Evolutionary conservation across 2,888 invertebrate species (phyloP), one percentile per base, ranked within the genome.

Genomic region (Eupithecia tripunctaria): DNA sequence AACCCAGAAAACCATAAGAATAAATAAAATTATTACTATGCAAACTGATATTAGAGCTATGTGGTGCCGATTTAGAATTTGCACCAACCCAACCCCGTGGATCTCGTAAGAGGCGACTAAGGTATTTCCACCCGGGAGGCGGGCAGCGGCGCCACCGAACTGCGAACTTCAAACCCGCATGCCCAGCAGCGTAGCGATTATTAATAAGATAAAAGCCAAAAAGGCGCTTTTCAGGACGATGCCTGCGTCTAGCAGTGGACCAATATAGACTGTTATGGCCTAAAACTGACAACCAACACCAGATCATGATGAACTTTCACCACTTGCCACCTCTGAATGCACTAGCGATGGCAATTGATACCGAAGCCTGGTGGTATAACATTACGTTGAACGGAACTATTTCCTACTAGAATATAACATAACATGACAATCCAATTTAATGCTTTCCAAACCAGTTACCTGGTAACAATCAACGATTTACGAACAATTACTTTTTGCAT

Each of bases 401-500:
- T 67, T 74, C 21, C 4, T 14, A 25, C 65, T 80, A 79, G 77
- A 76, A 68, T 82, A 80, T 82, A 82, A 78, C 79, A 81, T 80
- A 80, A 76, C 74, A 75, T 72, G 78, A 76, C 78, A 82, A 81
- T 84, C 81, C 79, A 83, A 87, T 85, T 85, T 87, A 80, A 87
- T 86, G 86, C 84, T 87, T 85, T 87, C 84, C 72, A 86, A 85
- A 81, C 77, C 75, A 80, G 81, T 84, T 84, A 85, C 81, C 76
- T 79, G 75, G 75, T 84, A 79, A 80, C 84, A 84, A 86, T 88
- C 85, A 86, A 82, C 78, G 81, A 76, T 77, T 78, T 82, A 81
- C 69, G 78, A 80, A 79, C 86, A 82, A 82, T 88, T 86, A 88
- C 86, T 86, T 86, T 82, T 89, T 84, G 88, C 89, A 85, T 89